These are phyloP conservation scores for Thinocorus orbignyianus DNA, from an alignment of 2,113 vertebrate species.

Conservation along the genomic window DNA sequence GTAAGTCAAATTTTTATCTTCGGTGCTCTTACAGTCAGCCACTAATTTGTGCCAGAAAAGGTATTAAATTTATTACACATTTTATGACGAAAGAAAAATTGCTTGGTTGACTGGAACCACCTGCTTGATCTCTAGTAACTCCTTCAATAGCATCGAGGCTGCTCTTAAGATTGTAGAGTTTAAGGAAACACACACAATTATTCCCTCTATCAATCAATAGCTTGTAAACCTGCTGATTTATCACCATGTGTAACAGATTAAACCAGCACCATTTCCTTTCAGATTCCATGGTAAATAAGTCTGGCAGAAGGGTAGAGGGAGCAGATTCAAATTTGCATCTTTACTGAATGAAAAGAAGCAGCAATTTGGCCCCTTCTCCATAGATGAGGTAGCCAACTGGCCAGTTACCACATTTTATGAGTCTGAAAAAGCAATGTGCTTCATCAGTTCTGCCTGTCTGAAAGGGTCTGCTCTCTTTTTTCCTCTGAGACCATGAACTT, in stretches of 20 bases:
- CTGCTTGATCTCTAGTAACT: neutral
- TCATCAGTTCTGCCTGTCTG: neutral
- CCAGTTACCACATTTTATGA: neutral
- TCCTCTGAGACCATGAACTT: neutral
- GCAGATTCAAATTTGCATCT: neutral
- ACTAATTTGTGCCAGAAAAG: neutral
- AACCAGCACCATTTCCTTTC: neutral
- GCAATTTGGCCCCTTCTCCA: neutral
- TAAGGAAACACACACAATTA: neutral
- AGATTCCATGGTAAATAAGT: neutral
- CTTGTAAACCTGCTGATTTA: constrained; percentile 2
- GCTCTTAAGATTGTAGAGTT: neutral
- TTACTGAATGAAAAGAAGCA: neutral
- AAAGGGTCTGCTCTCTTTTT: constrained; percentile 34
- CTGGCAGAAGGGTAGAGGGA: neutral
- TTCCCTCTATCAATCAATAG: neutral
- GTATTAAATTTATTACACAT: neutral
- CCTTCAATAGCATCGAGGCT: neutral
- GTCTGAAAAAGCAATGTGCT: constrained; percentile 34
- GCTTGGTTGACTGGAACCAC: neutral
- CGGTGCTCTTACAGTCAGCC: neutral
- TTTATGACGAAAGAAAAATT: neutral
- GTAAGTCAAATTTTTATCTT: constrained; percentile 19
- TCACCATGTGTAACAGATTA: neutral
- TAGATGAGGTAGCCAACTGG: constrained; percentile 14